Percentiles rank a stretch among this genome's conserved stretches.
These are phyloP conservation scores for Caprella mutica DNA, from an alignment of 2,888 invertebrate species.

Conservation along the genomic window DNA sequence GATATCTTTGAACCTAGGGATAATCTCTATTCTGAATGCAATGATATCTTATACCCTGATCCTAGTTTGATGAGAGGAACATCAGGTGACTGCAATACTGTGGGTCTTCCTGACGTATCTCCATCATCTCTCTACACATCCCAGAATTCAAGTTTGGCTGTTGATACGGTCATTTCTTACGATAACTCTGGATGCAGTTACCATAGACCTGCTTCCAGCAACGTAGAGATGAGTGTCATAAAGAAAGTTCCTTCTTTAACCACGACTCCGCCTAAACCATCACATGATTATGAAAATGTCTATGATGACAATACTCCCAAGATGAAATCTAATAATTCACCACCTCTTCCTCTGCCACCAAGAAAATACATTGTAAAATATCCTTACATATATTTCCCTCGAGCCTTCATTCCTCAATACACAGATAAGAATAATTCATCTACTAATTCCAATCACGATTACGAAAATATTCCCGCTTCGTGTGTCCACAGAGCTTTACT, in stretches of 20 bases:
- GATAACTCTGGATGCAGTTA: not conserved
- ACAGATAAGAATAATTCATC: not conserved
- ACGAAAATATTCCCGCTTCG: conserved; percentile 54
- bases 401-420: not conserved
- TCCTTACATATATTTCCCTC: not conserved
- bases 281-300: conserved; percentile 7
- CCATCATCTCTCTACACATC: conserved; percentile 5
- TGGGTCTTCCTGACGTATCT: too few relatives aligned
- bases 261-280: not conserved
- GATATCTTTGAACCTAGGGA: too few relatives aligned
- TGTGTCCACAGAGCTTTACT: conserved; percentile 54
- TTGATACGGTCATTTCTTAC: not conserved
- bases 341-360: conserved; percentile 2
- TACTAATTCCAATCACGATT: conserved; percentile 44
- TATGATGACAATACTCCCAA: not conserved
- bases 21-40: too few relatives aligned
- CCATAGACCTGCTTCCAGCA: not conserved
- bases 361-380: conserved; percentile 2
- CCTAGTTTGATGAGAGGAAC: too few relatives aligned
- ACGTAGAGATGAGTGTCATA: not conserved
- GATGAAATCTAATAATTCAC: not conserved
- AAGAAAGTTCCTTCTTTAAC: not conserved
- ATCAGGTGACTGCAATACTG: too few relatives aligned
- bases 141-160: not conserved
- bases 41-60: too few relatives aligned